Base-by-base conservation (phyloP, 2,888 invertebrate genomes). In the Sinotaia quadrata region DNA sequence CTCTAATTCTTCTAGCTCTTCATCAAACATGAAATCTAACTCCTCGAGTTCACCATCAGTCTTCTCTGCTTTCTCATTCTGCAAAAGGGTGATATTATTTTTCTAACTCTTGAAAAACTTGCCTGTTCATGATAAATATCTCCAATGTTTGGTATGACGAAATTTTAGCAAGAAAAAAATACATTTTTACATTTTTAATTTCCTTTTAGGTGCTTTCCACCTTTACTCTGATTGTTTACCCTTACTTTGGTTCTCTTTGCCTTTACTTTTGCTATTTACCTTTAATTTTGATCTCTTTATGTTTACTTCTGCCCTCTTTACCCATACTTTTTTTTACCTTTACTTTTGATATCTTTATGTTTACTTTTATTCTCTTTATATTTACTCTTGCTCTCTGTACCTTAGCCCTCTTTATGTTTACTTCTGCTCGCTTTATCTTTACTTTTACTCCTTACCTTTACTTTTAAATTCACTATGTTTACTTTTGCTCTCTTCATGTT, bases 1-100 rank as follows among this genome's bases (percentile, higher is more conserved):
- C 33, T 80, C 82, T 4, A 85, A 70, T 41, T 80, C 89, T 70
- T 95, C 95, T 74, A 97, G 90, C 88, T 98, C 98, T 90, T 98
- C 98, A 86, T 98, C 98, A 87, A 98, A 95, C 90, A 96, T 95
- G 90, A 98, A 98, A 88, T 97, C 96, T 76, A 97, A 90, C 87
- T 97, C 97, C 89, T 97, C 96, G 75, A 92, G 91, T 75, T 90
- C 90, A 68, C 74, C 72, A 2, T 37, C 36, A 12, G n/a, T n/a
- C n/a, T n/a, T n/a, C n/a, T n/a, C n/a, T n/a, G n/a, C n/a, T n/a
- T n/a, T n/a, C n/a, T n/a, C n/a, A n/a, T n/a, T n/a, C n/a, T n/a
- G n/a, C n/a, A n/a, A n/a, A n/a, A n/a, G n/a, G n/a, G n/a, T n/a
- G n/a, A n/a, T n/a, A n/a, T n/a, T n/a, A n/a, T n/a, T n/a, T n/a